A percentile compares a stretch with the other conserved stretches of the same genome.
Conservation (phyloP, 2,888 invertebrate genomes). For the Luffia ferchaultella region DNA sequence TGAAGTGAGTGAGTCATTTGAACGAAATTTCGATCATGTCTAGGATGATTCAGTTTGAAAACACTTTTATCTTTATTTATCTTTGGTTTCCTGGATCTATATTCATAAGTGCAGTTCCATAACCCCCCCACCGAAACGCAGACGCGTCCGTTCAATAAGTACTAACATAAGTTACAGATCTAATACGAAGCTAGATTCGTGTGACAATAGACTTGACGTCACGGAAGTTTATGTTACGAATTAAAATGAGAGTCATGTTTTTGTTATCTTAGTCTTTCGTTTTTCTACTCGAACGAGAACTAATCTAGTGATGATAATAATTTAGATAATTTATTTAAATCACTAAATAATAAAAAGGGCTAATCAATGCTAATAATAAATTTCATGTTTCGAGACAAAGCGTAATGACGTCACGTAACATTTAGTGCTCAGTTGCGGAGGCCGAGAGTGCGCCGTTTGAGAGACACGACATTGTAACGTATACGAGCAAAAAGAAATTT, state of each 20-base stretch:
- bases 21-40: slow-evolving; percentile 2
- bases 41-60: slow-evolving; percentile 50
- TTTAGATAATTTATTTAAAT: not conserved
- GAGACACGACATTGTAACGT: not conserved
- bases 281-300: not conserved
- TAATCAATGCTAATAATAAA: slow-evolving; percentile 13
- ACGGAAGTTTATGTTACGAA: not conserved
- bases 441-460: not conserved
- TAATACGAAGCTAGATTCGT: slow-evolving; percentile 14
- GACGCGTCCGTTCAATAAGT: slow-evolving; percentile 41
- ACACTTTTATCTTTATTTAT: slow-evolving; percentile 54
- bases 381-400: not conserved
- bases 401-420: too few species aligned
- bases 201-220: not conserved
- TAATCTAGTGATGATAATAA: not conserved
- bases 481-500: not conserved
- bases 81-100: slow-evolving; percentile 54
- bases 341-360: slow-evolving; percentile 28
- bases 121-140: slow-evolving; percentile 33
- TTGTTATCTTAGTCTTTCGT: not conserved
- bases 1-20: slow-evolving; percentile 28
- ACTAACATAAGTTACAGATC: slow-evolving; percentile 64
- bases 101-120: slow-evolving; percentile 46
- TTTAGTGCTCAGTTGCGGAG: not conserved
- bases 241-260: not conserved